Evolutionary conservation across 2,888 invertebrate species (phyloP), one percentile per base, ranked within the genome.

Genomic region (Arrhopalites spinosus): DNA sequence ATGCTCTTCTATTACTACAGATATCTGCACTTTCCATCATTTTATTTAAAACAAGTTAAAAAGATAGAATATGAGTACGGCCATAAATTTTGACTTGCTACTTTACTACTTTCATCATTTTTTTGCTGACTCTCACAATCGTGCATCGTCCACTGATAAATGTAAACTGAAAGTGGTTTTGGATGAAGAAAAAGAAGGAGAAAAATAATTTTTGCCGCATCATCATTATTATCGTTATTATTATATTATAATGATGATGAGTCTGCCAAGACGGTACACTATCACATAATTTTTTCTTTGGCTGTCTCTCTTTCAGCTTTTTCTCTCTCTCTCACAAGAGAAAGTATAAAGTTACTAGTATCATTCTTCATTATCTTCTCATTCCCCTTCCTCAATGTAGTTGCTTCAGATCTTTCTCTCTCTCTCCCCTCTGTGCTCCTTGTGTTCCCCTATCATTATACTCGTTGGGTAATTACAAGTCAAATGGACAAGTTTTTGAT

Each of bases 401-500:
- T 36, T 36, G 5, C 36, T 36, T 36, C 36, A 36, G 36, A 36
- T 36, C 36, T 36, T 36, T 36, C 11, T 11, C 36, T 20, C 23
- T 5, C 53, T 53, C 23, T 59, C 25, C 20, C 25, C 20, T 11
- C 25, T 25, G n/a, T 59, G 20, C 23, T 25, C 25, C 8, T 59
- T 23, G 2, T 25, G 29, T 20, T 45, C 25, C 43, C 11, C 27
- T 53, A 25, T 69, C 29, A 69, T 29, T 69, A 69, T 2, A 23
- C 30, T 63, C 25, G 29, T 11, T 29, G 11, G 8, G 8, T 69
- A 53, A 53, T 69, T 53, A 69, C 47, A 69, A 27, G 50, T 29
- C 69, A 29, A 29, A 53, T 25, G 45, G 47, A 47, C 23, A 2
- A 25, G 15, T 50, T 63, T 63, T 63, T 63, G 30, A 53, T 20